Base-by-base conservation (phyloP, 2,888 invertebrate species). In the Frankliniella fusca region DNA sequence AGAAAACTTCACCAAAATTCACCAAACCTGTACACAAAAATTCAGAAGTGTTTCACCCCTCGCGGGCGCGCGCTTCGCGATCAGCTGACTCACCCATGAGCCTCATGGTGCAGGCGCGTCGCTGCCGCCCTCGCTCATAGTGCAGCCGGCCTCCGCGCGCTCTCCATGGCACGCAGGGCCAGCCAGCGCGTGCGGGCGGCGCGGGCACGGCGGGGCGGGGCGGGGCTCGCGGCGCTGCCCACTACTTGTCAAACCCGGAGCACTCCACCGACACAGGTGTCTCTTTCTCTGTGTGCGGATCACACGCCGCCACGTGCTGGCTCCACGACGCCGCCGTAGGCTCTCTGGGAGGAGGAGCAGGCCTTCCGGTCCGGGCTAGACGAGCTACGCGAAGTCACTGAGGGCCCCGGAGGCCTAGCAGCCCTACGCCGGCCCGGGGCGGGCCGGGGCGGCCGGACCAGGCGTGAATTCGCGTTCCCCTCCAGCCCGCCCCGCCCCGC, bases 341-440 rank as follows among this genome's bases (percentile, higher is more conserved):
- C n/a, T n/a, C n/a, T n/a, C n/a, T n/a, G n/a, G n/a, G n/a, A n/a
- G n/a, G n/a, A n/a, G n/a, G n/a, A 27, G 70, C 70, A 15, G 61
- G 61, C 12, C 23, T 27, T 76, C 70, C 12, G 27, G 70, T 76
- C 70, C 12, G 27, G 70, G 70, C 70, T 76, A 76, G 70, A 76
- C 70, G 70, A 76, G 23, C 23, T 76, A 27, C 70, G 70, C 27
- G 70, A 76, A 76, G 70, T 76, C 70, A 76, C 70, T 76, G 70
- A 27, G 23, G 23, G 70, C 23, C 27, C 70, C 23, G 70, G 70
- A 15, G 61, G 61, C 38, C 38, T 5, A 2, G 38, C 3, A 38
- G 61, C 61, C 61, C 20, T 61, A 15, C 18, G 61, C 61, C 61
- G 61, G 15, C 12, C 15, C 61, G 61, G 15, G n/a, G 12, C 61